A percentile compares a stretch with the other conserved stretches of the same genome.
Evolutionary conservation across 2,888 invertebrate genomes (phyloP).

Genomic region (Noctua comes): DNA sequence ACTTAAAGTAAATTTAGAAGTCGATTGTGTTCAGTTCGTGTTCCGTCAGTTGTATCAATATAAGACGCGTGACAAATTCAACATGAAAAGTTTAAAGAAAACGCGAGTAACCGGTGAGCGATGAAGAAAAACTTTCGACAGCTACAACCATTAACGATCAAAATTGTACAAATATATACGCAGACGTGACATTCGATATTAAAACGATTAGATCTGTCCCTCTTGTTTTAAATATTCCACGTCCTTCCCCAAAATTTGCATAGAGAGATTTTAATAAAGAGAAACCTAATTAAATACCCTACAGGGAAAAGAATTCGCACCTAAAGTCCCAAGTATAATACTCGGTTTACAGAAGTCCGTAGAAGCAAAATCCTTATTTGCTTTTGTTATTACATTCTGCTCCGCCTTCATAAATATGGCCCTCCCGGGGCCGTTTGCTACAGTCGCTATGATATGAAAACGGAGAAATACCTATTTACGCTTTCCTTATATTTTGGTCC

Average conservation of each 20-base stretch:
- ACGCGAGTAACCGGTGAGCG: constrained; percentile 9
- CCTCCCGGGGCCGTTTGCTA: constrained; percentile 69
- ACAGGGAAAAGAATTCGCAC: constrained; percentile 53
- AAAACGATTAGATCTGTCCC: constrained; percentile 25
- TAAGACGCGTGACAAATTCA: not conserved
- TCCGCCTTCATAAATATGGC: constrained; percentile 72
- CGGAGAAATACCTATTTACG: constrained; percentile 65
- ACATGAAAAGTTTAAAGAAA: constrained; percentile 11
- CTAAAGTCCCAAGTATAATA: constrained; percentile 52
- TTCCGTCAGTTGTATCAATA: not conserved
- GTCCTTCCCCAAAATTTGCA: constrained; percentile 42
- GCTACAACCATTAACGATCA: constrained; percentile 35
- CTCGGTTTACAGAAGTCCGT: constrained; percentile 54
- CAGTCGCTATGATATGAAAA: constrained; percentile 69
- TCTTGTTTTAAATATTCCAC: constrained; percentile 36
- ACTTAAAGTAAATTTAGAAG: not conserved
- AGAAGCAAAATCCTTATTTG: constrained; percentile 72
- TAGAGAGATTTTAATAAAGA: constrained; percentile 52
- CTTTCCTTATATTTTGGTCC: constrained; percentile 67
- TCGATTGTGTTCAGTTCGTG: constrained; percentile 1
- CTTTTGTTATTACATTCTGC: constrained; percentile 71
- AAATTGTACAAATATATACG: constrained; percentile 9
- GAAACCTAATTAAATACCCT: constrained; percentile 50
- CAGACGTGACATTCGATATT: constrained; percentile 24
- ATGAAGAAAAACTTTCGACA: constrained; percentile 35